A percentile compares a stretch with the other conserved stretches of the same genome.
These are phyloP conservation scores for Tapirus terrestris DNA, from an alignment of 2,113 vertebrate genomes.

Conservation along the genomic window DNA sequence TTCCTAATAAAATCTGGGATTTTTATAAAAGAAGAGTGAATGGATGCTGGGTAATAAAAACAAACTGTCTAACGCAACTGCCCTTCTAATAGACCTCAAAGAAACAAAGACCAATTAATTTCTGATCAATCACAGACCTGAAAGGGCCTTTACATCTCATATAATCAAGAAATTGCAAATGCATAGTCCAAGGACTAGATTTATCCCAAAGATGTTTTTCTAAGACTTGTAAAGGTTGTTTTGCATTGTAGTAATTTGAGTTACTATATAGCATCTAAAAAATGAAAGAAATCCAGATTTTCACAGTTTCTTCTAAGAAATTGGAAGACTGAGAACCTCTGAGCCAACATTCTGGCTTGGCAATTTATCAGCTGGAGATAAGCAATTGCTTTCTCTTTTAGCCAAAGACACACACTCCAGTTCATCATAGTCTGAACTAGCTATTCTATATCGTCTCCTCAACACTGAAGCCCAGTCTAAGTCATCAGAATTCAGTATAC, in stretches of 20 bases:
- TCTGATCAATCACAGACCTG: not conserved
- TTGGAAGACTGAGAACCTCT: not conserved
- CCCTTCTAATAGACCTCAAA: not conserved
- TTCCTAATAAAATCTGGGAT: not conserved
- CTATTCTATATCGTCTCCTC: not conserved
- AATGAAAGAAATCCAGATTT: not conserved
- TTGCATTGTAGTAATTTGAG: not conserved
- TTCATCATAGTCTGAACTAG: not conserved
- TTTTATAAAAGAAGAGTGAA: not conserved
- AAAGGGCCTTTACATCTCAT: not conserved
- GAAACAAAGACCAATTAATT: slow-evolving; percentile 22
- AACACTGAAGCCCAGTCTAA: not conserved
- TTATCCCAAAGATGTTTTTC: not conserved
- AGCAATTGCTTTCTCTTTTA: not conserved
- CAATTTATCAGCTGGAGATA: not conserved
- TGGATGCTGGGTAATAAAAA: not conserved
- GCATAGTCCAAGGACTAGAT: not conserved
- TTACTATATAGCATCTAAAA: not conserved
- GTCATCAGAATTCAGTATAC: not conserved
- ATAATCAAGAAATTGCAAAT: not conserved
- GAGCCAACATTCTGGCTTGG: not conserved
- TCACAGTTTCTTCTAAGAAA: not conserved
- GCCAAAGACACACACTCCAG: not conserved
- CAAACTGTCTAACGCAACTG: not conserved
- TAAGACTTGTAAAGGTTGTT: not conserved